Conservation (phyloP, 1,140 invertebrate species). For the Gonioctena quinquepunctata region DNA sequence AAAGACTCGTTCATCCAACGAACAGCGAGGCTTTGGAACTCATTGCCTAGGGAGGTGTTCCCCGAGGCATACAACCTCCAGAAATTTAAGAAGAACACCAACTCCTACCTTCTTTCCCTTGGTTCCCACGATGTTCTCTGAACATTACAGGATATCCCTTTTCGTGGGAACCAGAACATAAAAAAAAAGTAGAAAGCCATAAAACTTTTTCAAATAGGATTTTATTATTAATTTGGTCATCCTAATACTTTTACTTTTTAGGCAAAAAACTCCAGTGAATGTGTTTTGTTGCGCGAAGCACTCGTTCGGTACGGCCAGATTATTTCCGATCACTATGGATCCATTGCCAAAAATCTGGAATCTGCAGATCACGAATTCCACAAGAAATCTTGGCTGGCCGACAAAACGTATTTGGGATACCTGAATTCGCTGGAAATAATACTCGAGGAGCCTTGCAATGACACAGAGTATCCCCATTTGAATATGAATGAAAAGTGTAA, state of each 20-base stretch:
- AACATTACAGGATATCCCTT: no score
- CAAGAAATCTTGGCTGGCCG: constrained; percentile 40
- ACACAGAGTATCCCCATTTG: constrained; percentile 62
- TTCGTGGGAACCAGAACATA: no score
- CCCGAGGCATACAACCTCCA: no score
- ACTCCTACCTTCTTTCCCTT: no score
- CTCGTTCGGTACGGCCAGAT: constrained; percentile 61
- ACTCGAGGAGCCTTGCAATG: constrained; percentile 60
- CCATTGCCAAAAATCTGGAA: neutral
- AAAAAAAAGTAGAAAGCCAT: no score
- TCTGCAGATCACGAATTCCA: neutral
- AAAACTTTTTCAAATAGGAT: no score
- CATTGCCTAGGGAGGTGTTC: no score
- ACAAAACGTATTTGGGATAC: constrained; percentile 50
- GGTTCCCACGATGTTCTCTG: no score
- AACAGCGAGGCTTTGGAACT: no score
- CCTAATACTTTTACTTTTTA: constrained; percentile 19
- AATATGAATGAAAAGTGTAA: constrained; percentile 75
- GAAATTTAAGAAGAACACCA: no score
- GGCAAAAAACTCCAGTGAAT: constrained; percentile 54
- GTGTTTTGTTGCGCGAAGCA: constrained; percentile 63
- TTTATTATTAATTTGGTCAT: no score
- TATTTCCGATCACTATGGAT: neutral
- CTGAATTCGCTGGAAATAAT: constrained; percentile 59
- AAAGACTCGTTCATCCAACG: no score